Base-by-base conservation (phyloP, 35 echinoderm and acorn worm species). In the Ophioderma brevispina region DNA sequence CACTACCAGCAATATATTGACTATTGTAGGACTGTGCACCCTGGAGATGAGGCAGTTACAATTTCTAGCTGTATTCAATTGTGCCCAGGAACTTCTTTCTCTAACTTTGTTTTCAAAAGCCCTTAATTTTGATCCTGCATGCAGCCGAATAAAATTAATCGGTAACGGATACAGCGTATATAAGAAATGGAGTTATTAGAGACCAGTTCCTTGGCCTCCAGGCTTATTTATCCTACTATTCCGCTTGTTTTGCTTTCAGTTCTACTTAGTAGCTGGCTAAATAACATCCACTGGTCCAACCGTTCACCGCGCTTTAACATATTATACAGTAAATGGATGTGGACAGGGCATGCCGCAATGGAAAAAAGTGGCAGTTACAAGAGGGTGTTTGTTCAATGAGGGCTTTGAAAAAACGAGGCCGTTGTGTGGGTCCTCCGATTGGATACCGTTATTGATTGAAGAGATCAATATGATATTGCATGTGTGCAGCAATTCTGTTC, bases 41-140 rank as follows among this genome's bases (percentile, higher is more conserved):
- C 59, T 70, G n/a, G 28, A 25, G 59, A 30, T 70, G 59, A 70
- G 59, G 59, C 28, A 15, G 3, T 70, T 25, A 18, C 6, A 70
- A 52, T 52, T 52, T 52, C 21, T 21, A 8, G 21, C 46, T 21
- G 28, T 70, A 30, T 30, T 6, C 59, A 70, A 70, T 70, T n/a
- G n/a, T n/a, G n/a, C n/a, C 59, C 28, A 70, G 28, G 1, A 2
- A 25, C 28, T 30, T 6, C 15, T 25, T 52, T 52, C 28, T 70
- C n/a, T 25, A 70, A 25, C 41, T 46, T 70, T 70, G 59, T 70
- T 70, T 70, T 70, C 59, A 70, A 70, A 70, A 70, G 59, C 59
- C 59, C 59, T 70, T 18, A 30, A 25, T 70, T 70, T 25, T 2
- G 28, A 70, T 25, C 5, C 15, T 30, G 41, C 41, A 46, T 70